Conservation (phyloP, 2,113 vertebrate species). For the Microcebus lehilahytsara region DNA sequence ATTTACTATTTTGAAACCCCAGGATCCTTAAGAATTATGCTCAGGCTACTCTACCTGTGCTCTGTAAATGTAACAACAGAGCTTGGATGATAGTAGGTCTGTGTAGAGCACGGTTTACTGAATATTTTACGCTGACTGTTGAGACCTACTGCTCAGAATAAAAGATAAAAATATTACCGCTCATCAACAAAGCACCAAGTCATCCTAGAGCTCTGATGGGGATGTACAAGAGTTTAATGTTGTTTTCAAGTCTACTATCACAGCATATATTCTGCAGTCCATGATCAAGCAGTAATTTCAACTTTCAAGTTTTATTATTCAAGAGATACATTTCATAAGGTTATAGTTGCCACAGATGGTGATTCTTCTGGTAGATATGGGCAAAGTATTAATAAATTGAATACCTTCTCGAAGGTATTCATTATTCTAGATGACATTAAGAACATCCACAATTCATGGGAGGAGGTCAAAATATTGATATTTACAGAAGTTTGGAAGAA, state of each 20-base stretch:
- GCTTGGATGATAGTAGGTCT: background rate
- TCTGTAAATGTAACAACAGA: background rate
- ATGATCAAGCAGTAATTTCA: background rate
- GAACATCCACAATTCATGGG: background rate
- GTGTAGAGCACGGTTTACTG: background rate
- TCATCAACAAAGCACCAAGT: background rate
- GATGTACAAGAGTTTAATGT: background rate
- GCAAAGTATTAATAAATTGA: background rate
- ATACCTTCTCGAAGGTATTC: background rate
- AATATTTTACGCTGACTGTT: background rate
- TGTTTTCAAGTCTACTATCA: background rate
- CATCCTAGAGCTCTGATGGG: background rate
- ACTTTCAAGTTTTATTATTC: background rate
- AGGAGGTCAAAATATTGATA: background rate
- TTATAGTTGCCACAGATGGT: background rate
- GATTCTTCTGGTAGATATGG: background rate
- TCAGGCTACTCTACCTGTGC: background rate
- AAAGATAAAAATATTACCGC: background rate
- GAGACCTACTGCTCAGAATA: background rate
- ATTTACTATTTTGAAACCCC: background rate
- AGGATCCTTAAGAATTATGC: background rate
- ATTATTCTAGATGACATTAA: background rate
- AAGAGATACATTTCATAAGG: background rate
- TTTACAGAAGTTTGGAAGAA: background rate
- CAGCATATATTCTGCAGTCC: background rate